phyloP scores from a whole-genome alignment of 2,113 vertebrate species.

The Echinops telfairi region DNA sequence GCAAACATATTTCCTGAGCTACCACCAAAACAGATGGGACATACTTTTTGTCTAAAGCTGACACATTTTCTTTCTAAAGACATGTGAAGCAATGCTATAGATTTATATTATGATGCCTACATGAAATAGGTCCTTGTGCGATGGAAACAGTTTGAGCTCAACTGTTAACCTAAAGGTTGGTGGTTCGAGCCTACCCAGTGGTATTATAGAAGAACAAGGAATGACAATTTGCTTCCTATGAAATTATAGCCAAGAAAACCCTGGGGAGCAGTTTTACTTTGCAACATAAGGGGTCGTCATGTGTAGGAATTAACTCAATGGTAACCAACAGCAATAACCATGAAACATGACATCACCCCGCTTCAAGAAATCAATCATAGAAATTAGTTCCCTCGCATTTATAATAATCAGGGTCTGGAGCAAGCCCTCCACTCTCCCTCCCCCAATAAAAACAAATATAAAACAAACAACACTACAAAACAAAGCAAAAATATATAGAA shows the following conservation, averaged over 20 bases:
- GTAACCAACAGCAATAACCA: neutral
- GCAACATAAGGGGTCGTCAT: neutral
- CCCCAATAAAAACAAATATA: too few relatives aligned
- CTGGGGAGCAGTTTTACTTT: neutral
- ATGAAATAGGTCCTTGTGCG: neutral
- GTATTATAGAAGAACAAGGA: neutral
- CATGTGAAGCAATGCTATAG: neutral
- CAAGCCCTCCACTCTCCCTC: too few relatives aligned
- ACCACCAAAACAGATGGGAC: neutral
- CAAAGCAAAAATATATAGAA: too few relatives aligned
- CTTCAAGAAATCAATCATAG: constrained; percentile 41
- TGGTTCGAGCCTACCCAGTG: neutral
- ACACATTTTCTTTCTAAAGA: constrained; percentile 11
- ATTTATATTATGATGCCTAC: neutral
- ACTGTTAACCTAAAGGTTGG: neutral
- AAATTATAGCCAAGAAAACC: neutral
- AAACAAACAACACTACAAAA: too few relatives aligned
- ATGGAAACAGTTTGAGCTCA: neutral
- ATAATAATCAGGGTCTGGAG: neutral
- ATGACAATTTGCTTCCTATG: neutral
- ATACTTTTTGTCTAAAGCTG: neutral
- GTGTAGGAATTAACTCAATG: neutral
- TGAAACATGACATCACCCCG: neutral
- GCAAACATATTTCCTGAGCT: constrained; percentile 35
- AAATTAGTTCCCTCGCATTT: neutral